Conservation (phyloP, 2,113 vertebrate species). For the Salvelinus fontinalis region DNA sequence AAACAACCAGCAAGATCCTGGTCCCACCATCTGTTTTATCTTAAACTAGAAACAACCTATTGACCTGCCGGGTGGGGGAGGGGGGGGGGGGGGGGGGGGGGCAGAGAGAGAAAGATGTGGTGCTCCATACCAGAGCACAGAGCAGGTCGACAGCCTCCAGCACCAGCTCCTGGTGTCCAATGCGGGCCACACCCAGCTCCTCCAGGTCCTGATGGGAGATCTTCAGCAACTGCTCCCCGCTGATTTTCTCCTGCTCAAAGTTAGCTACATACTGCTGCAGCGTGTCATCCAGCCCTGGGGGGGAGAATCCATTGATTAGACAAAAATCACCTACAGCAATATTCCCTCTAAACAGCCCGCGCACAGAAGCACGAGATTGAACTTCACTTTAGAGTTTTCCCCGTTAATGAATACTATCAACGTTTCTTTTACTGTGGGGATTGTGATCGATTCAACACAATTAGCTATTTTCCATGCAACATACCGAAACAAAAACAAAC, state of each 20-base stretch:
- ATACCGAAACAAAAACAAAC: too few relatives aligned
- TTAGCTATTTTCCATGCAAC: too few relatives aligned
- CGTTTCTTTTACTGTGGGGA: too few relatives aligned
- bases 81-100: too few relatives aligned
- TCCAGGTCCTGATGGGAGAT: conserved; percentile 97
- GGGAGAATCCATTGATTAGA: background rate
- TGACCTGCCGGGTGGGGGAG: background rate
- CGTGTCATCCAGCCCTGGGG: conserved; percentile 89
- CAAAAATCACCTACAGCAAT: too few relatives aligned
- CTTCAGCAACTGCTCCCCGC: conserved; percentile 91
- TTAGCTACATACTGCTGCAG: conserved; percentile 91
- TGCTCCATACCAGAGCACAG: conserved; percentile 91
- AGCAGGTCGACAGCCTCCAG: conserved; percentile 96
- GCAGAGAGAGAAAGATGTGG: background rate
- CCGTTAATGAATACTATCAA: too few relatives aligned
- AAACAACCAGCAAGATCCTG: background rate
- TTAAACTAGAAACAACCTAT: too few relatives aligned
- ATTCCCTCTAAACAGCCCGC: too few relatives aligned
- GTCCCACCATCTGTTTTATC: too few relatives aligned
- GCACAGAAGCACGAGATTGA: too few relatives aligned
- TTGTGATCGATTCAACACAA: too few relatives aligned
- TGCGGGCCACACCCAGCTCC: conserved; percentile 90
- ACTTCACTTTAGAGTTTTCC: too few relatives aligned
- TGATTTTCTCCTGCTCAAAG: conserved; percentile 95
- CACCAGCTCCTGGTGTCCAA: conserved; percentile 96